A percentile compares a stretch with the other conserved stretches of the same genome.
Conservation (phyloP, 2,888 invertebrate genomes). For the Athalia rosae region DNA sequence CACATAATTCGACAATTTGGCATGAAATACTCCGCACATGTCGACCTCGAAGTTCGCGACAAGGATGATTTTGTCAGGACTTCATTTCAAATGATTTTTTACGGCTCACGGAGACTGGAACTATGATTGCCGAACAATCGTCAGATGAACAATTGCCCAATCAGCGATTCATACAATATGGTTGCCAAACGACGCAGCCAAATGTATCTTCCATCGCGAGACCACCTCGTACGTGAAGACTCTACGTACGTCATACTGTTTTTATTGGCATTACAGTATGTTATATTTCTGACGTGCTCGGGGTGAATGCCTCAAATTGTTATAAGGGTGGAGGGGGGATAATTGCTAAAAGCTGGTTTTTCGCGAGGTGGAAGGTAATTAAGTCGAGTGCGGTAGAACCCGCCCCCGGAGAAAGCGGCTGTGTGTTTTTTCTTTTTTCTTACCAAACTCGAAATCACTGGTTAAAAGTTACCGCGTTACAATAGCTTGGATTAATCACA, state of each 20-base stretch:
- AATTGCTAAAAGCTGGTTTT: conserved; percentile 31
- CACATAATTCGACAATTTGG: too few species aligned
- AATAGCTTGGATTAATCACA: neutral
- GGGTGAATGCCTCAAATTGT: conserved; percentile 30
- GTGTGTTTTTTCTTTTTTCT: neutral
- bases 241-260: neutral
- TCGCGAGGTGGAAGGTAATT: neutral
- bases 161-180: too few species aligned
- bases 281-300: conserved; percentile 24
- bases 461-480: neutral
- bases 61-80: too few species aligned
- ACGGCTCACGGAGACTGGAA: too few species aligned
- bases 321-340: conserved; percentile 25
- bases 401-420: neutral
- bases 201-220: too few species aligned
- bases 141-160: too few species aligned
- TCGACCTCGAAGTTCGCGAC: too few species aligned
- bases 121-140: too few species aligned
- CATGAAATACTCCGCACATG: too few species aligned
- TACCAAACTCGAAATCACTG: neutral
- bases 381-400: conserved; percentile 12
- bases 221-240: too few species aligned
- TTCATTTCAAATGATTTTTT: neutral
- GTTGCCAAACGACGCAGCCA: too few species aligned
- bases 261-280: too few species aligned